Evolutionary conservation across 1,140 invertebrate species (phyloP), one percentile per base, ranked within the genome.

Genomic region (Drosophila kikkawai): DNA sequence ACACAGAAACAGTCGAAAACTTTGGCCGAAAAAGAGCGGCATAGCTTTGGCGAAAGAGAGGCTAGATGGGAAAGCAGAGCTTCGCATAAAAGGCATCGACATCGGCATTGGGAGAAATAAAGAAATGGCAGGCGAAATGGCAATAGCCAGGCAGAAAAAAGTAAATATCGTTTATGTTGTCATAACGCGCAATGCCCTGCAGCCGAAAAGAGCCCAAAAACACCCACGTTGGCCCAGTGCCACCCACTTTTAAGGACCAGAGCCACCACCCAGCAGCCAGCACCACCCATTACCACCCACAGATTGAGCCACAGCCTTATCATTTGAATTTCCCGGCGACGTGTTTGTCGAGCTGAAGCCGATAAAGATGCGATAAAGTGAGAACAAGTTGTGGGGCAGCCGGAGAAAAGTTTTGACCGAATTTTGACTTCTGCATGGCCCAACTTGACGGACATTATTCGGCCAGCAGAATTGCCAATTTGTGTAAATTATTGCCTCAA

Each of bases 141-240:
- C 47, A 64, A 64, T 79, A 53, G 66, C 39, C 57, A 53, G 65
- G 76, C 77, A 90, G 68, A 88, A 79, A 55, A 86, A 90, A 90
- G 85, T 90, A 90, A 90, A 90, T 85, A 90, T 90, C 85, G 85
- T 85, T 90, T 90, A 90, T 90, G 85, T 90, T 90, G 85, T 90
- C 85, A 90, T 90, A 90, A 90, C 85, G 85, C 85, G 79, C 84
- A 48, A 84, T 88, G 78, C 84, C 85, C 84, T 73, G 66, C 73
- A 88, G 80, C 73, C 44, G 64, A 50, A 15, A 48, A 8, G 17
- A 32, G 29, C n/a, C 51, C n/a, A 34, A 12, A 36, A 61, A n/a
- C 19, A 39, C 36, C 53, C 51, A 55, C 51, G 1, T 15, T 17
- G 1, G 19, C 13, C 48, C 29, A 32, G 34, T 4, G 9, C 11